These are phyloP conservation scores for Hermodice carunculata DNA, from an alignment of 2,888 invertebrate genomes.

Conservation along the genomic window DNA sequence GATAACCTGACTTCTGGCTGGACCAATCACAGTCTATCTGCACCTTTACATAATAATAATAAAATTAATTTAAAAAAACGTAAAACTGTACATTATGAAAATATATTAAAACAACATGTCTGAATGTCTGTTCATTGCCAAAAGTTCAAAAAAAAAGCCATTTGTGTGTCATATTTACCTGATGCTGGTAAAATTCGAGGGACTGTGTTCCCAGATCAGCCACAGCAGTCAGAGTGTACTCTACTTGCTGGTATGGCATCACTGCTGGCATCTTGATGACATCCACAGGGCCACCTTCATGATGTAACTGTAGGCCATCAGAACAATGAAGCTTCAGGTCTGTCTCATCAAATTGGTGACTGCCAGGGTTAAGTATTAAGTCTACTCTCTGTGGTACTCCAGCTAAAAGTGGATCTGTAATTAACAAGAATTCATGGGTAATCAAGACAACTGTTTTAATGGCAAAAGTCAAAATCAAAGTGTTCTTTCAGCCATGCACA, in stretches of 20 bases:
- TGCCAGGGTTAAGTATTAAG: constrained; percentile 54
- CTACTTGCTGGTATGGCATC: constrained; percentile 17
- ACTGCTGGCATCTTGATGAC: constrained; percentile 19
- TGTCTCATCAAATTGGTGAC: constrained; percentile 69
- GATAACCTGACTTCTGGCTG: not conserved
- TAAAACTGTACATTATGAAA: too few species aligned
- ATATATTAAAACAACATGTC: not conserved
- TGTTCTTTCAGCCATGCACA: too few species aligned
- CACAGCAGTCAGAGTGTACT: constrained; percentile 74
- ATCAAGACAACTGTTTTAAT: too few species aligned
- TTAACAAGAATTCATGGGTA: not conserved
- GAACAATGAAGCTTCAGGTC: constrained; percentile 41
- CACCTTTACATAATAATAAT: constrained; percentile 6
- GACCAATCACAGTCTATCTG: constrained; percentile 16
- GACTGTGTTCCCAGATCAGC: constrained; percentile 75
- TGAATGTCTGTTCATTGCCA: not conserved
- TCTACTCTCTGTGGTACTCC: constrained; percentile 47
- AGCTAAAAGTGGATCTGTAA: constrained; percentile 26
- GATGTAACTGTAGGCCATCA: constrained; percentile 35
- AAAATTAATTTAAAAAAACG: too few species aligned
- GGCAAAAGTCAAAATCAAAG: too few species aligned
- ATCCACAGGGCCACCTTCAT: constrained; percentile 10
- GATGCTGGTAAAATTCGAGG: not conserved
- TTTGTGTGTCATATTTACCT: not conserved
- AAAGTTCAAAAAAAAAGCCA: not conserved